A percentile compares a stretch with the other conserved stretches of the same genome.
phyloP scores from a whole-genome alignment of 2,888 invertebrate species.

The Myathropa florea region DNA sequence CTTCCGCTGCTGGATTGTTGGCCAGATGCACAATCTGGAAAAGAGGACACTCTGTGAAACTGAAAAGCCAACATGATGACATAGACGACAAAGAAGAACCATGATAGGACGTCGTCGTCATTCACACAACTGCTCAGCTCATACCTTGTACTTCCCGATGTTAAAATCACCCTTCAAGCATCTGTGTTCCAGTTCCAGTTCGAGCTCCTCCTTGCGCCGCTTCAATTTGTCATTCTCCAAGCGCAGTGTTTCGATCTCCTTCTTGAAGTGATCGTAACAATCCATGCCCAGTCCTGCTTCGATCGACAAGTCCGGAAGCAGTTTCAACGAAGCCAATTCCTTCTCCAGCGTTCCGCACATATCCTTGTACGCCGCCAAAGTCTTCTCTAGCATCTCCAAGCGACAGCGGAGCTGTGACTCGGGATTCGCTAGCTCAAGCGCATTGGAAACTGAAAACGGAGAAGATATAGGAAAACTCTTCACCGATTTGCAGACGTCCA shows the following conservation, averaged over 20 bases:
- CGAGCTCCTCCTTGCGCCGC: slow-evolving; percentile 84
- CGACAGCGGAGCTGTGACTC: slow-evolving; percentile 83
- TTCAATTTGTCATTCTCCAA: slow-evolving; percentile 82
- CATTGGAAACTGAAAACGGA: slow-evolving; percentile 72
- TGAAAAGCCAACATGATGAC: no score
- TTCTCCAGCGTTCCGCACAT: slow-evolving; percentile 86
- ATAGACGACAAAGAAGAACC: no score
- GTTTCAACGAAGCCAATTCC: slow-evolving; percentile 81
- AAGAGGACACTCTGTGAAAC: neutral
- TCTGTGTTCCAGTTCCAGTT: slow-evolving; percentile 85
- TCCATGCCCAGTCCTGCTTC: slow-evolving; percentile 77
- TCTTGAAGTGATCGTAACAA: slow-evolving; percentile 83
- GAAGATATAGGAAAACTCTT: neutral
- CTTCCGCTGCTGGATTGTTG: slow-evolving; percentile 88
- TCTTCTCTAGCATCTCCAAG: slow-evolving; percentile 87
- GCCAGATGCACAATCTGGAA: slow-evolving; percentile 84
- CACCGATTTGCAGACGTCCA: neutral
- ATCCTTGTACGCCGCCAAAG: slow-evolving; percentile 88
- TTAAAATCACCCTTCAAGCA: slow-evolving; percentile 83
- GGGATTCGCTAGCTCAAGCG: slow-evolving; percentile 75
- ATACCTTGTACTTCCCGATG: slow-evolving; percentile 76
- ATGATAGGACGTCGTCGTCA: no score
- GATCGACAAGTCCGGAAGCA: slow-evolving; percentile 72
- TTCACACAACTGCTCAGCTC: no score
- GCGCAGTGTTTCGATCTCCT: slow-evolving; percentile 83